Evolutionary conservation across 2,797 vertebrate species (phyloP), one percentile per base, ranked within the genome.

Genomic region (Eleutherodactylus coqui): DNA sequence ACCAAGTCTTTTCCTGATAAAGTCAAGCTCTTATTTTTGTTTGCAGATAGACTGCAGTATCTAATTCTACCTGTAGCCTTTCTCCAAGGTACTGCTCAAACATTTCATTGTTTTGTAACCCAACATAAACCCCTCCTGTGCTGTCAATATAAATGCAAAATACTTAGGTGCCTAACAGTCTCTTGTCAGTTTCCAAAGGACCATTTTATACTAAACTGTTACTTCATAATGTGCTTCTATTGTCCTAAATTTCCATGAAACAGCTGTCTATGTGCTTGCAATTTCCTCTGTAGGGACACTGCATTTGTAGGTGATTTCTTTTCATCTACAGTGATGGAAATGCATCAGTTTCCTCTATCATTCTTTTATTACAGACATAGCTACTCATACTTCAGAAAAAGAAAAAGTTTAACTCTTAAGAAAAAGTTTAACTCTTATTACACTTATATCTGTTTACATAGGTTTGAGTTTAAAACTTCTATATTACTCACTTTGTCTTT

Each of bases 201-300:
- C 73, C 38, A 8, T 83, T 75, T 72, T 83, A 75, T 62, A 45
- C 70, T 47, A 75, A 75, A 73, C 70, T 45, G 43, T 75, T 55
- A 32, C 67, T 83, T 73, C 67, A 41, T 73, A 58, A 75, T 75
- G 81, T 60, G 24, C 38, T 60, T 83, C 70, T 47, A 47, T 83
- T 83, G 82, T 83, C 51, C 36, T 83, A 38, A 36, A 29, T 55
- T 45, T 75, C 38, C 27, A 75, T 83, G 38, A 49, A 75, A 21
- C 82, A 83, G 70, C 55, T 83, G 81, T 75, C 34, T 83, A 43
- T 73, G 43, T 58, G n/a, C 70, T 75, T 43, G 38, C 70, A 83
- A 75, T 60, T 83, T 83, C 51, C 70, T 62, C 29, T 75, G 70
- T 75, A 16, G 53, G 70, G 69, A 83, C n/a, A 75, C 53, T 83